A percentile compares a stretch with the other conserved stretches of the same genome.
Evolutionary conservation across 2,797 vertebrate species (phyloP).

Genomic region (Cirrhinus mrigala): DNA sequence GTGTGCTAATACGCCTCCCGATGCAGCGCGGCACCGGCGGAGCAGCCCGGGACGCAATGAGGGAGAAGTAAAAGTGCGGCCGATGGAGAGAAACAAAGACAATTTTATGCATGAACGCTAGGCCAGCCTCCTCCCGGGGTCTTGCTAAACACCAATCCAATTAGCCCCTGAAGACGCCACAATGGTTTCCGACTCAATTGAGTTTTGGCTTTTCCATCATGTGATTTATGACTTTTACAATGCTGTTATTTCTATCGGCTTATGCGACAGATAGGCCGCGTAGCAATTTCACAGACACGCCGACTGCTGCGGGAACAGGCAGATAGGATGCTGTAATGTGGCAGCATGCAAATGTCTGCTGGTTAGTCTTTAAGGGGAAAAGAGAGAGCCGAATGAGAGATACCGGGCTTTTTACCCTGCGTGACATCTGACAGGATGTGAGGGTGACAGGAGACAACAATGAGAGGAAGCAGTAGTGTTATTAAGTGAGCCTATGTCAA

Average conservation of each 20-base stretch:
- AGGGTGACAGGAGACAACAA: slow-evolving; percentile 58
- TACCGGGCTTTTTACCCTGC: slow-evolving; percentile 13
- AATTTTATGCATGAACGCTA: slow-evolving; percentile 80
- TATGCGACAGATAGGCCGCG: slow-evolving; percentile 58
- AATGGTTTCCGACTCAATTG: slow-evolving; percentile 73
- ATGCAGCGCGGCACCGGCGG: slow-evolving; percentile 69
- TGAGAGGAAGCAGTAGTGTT: slow-evolving; percentile 57
- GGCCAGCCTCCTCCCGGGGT: slow-evolving; percentile 79
- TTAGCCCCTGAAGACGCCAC: slow-evolving; percentile 79
- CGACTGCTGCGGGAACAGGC: slow-evolving; percentile 50
- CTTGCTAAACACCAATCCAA: slow-evolving; percentile 86
- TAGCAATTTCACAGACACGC: slow-evolving; percentile 57
- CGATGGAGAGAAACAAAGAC: slow-evolving; percentile 77
- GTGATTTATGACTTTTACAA: slow-evolving; percentile 75
- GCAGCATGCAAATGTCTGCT: slow-evolving; percentile 51
- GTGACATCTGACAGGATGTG: slow-evolving; percentile 54
- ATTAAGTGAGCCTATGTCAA: slow-evolving; percentile 56
- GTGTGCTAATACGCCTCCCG: slow-evolving; percentile 80
- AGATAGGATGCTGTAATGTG: slow-evolving; percentile 54
- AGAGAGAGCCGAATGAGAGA: slow-evolving; percentile 42
- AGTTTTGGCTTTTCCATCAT: slow-evolving; percentile 71
- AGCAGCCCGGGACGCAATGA: slow-evolving; percentile 72
- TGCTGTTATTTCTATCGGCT: slow-evolving; percentile 65
- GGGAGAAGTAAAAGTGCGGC: slow-evolving; percentile 66
- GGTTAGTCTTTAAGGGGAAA: slow-evolving; percentile 48